Evolutionary conservation across 2,797 vertebrate species (phyloP).

Genomic region (Eulemur rubriventer): DNA sequence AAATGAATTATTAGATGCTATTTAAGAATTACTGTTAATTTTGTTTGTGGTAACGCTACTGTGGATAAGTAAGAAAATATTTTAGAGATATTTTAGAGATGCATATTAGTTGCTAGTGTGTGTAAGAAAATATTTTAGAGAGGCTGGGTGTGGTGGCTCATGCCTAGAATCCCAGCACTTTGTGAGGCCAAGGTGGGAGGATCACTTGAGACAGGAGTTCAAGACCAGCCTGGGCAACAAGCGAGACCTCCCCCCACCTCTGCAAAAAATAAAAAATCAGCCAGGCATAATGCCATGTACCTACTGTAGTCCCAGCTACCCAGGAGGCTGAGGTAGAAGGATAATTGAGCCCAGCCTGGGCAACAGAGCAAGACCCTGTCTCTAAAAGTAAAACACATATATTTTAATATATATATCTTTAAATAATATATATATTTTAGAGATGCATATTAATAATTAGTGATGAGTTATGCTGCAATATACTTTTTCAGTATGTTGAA

Average conservation of each 20-base stretch:
- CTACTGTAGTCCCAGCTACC: neutral
- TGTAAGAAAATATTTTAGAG: neutral
- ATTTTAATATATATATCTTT: neutral
- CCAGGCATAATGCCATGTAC: neutral
- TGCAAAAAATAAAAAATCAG: neutral
- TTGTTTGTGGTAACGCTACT: neutral
- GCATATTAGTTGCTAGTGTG: neutral
- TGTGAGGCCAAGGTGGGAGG: neutral
- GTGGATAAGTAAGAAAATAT: neutral
- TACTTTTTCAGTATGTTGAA: neutral
- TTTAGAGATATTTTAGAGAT: neutral
- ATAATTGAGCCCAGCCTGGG: neutral
- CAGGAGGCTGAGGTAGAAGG: no score
- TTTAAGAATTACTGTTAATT: neutral
- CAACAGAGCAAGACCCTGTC: neutral
- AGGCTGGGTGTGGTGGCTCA: neutral
- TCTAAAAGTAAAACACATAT: neutral
- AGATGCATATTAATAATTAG: neutral
- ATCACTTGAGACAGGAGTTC: neutral
- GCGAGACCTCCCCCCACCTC: neutral
- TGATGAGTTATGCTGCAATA: neutral
- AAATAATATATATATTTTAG: neutral
- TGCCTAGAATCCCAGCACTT: neutral
- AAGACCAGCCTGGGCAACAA: neutral
- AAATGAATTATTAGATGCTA: neutral